Conservation (phyloP, 1,140 invertebrate species). For the Drosophila sp. region DNA sequence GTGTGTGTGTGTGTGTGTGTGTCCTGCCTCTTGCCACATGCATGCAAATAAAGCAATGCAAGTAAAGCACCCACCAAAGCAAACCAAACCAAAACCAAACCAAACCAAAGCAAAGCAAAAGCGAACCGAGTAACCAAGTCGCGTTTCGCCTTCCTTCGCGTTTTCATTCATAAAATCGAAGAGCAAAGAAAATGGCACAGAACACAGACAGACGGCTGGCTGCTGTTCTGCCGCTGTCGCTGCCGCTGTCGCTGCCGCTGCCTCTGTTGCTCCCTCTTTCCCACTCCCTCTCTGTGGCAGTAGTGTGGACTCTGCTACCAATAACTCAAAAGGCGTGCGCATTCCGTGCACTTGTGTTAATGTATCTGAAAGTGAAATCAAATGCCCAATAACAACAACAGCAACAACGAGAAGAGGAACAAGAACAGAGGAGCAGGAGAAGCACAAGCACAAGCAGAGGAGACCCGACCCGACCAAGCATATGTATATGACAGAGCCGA, state of each 20-base stretch:
- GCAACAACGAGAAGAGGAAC: not conserved
- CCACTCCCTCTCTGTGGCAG: constrained; percentile 6
- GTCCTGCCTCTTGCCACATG: constrained; percentile 43
- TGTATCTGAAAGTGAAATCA: constrained; percentile 80
- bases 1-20: constrained; percentile 36
- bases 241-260: not conserved
- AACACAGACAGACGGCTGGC: constrained; percentile 21
- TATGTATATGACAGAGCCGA: constrained; percentile 13
- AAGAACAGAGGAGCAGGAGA: not conserved
- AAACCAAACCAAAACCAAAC: constrained; percentile 48
- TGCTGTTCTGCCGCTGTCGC: not conserved
- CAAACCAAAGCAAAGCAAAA: constrained; percentile 56
- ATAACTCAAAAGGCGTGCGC: constrained; percentile 78
- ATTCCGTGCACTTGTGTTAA: constrained; percentile 73
- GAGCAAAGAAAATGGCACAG: constrained; percentile 74
- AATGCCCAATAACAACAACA: constrained; percentile 42
- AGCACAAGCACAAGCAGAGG: not conserved
- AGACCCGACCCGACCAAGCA: constrained; percentile 17
- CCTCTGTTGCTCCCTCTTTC: constrained; percentile 10
- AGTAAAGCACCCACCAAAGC: constrained; percentile 14
- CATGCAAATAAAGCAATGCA: constrained; percentile 71
- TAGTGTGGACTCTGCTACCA: constrained; percentile 51
- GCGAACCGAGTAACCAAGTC: constrained; percentile 55
- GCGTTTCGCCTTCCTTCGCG: constrained; percentile 61
- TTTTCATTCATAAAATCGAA: constrained; percentile 80